Evolutionary conservation across 2,113 vertebrate genomes (phyloP), one percentile per base, ranked within the genome.

Genomic region (Coracopsis vasa): DNA sequence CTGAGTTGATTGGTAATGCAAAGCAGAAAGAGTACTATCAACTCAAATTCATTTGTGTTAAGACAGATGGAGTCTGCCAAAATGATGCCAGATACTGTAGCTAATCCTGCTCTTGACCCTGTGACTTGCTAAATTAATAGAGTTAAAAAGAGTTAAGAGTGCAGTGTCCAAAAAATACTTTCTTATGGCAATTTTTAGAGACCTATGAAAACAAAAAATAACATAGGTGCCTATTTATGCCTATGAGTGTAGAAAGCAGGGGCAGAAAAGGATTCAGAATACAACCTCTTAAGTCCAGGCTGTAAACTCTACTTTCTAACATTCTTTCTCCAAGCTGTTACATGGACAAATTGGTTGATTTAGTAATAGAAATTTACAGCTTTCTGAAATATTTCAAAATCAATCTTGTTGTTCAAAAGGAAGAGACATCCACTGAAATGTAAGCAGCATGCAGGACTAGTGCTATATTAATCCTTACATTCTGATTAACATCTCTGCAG

Each of bases 111-210:
- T 93, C 11, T 50, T 87, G 69, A 69, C 56, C 87, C 54, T 90
- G 45, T 85, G 42, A 80, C 62, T 97, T 28, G 6, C 6, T 39
- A 35, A 86, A 48, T 92, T 70, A 51, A 42, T 3, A 73, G 11
- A 61, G n/a, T 81, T 87, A 50, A 69, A 71, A 81, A 64, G 65
- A 82, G 23, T 91, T 74, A 37, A 35, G 80, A 70, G 23, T 61
- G n/a, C n/a, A 50, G 23, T 61, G 42, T 80, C 65, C 74, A 85
- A 90, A 90, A 95, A 97, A 90, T 58, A 67, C 70, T 94, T 95
- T 95, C 65, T 93, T 44, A 71, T 10, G 10, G 39, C 16, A 80
- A 44, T 89, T 92, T 94, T 83, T 82, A 87, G 51, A 80, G 48
- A 86, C 72, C 31, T 67, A 35, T 86, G 54, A 78, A 62, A 94